These are phyloP conservation scores for Centruroides vittatus DNA, from an alignment of 1,140 invertebrate species.

Conservation along the genomic window DNA sequence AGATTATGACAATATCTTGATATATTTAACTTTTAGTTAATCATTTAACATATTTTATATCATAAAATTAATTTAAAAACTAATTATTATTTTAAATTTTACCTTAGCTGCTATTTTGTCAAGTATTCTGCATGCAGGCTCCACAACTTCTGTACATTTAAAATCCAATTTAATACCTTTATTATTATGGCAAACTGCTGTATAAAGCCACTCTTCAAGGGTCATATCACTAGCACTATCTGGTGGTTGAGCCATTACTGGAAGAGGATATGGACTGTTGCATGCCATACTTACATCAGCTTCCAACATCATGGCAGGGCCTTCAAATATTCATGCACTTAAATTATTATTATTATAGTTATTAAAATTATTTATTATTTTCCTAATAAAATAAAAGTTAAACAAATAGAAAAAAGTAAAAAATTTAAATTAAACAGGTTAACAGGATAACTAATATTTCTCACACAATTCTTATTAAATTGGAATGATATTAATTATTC, in stretches of 20 bases:
- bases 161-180: constrained; percentile 80
- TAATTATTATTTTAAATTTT: neutral
- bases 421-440: too few species aligned
- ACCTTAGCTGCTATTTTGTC: constrained; percentile 20
- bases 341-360: too few species aligned
- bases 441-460: too few species aligned
- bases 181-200: constrained; percentile 35
- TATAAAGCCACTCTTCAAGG: constrained; percentile 40
- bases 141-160: constrained; percentile 60
- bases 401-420: too few species aligned
- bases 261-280: constrained; percentile 31
- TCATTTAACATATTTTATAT: neutral
- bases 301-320: constrained; percentile 54
- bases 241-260: constrained; percentile 78
- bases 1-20: too few species aligned
- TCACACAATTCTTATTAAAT: too few species aligned
- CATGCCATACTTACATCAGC: constrained; percentile 61
- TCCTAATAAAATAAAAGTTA: too few species aligned
- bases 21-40: constrained; percentile 51
- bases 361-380: too few species aligned
- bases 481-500: too few species aligned
- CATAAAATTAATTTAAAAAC: too few species aligned
- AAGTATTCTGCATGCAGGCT: constrained; percentile 43
- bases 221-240: constrained; percentile 52
- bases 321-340: neutral